phyloP scores from a whole-genome alignment of 1,140 invertebrate genomes.

The Antheraea mylitta region DNA sequence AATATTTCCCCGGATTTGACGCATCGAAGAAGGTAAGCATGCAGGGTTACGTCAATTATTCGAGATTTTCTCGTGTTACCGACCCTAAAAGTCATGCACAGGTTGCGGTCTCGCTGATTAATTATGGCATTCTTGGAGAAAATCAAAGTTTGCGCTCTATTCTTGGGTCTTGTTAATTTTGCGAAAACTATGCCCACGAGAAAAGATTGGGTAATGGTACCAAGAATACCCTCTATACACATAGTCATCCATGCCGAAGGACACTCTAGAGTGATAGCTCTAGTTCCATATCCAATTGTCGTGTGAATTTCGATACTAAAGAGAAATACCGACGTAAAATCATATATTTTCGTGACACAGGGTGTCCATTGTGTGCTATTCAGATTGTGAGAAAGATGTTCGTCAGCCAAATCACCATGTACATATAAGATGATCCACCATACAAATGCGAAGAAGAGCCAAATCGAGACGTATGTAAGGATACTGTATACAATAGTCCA shows the following conservation, averaged over 20 bases:
- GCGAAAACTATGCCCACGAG: constrained; percentile 87
- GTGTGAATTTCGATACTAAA: constrained; percentile 84
- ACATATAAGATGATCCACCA: constrained; percentile 83
- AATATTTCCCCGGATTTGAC: constrained; percentile 87
- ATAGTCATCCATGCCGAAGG: constrained; percentile 95
- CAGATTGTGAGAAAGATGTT: constrained; percentile 37
- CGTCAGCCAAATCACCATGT: constrained; percentile 82
- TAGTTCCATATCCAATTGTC: constrained; percentile 81
- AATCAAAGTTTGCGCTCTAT: constrained; percentile 92
- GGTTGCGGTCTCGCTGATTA: constrained; percentile 87
- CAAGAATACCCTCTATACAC: constrained; percentile 96
- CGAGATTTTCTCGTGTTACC: constrained; percentile 96
- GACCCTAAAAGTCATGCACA: constrained; percentile 93
- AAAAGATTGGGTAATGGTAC: constrained; percentile 91
- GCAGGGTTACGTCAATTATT: constrained; percentile 90
- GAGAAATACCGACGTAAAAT: constrained; percentile 81
- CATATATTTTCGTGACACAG: constrained; percentile 79
- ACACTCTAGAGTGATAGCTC: constrained; percentile 89
- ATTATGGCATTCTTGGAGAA: constrained; percentile 93
- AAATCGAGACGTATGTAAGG: constrained; percentile 82
- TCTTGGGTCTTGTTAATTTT: constrained; percentile 96
- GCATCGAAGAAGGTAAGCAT: constrained; percentile 89
- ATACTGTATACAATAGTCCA: constrained; percentile 85
- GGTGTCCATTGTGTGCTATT: constrained; percentile 54
- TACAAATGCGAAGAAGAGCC: constrained; percentile 82